Conservation (phyloP, 35 echinoderm and acorn worm genomes). For the Acanthaster planci region DNA sequence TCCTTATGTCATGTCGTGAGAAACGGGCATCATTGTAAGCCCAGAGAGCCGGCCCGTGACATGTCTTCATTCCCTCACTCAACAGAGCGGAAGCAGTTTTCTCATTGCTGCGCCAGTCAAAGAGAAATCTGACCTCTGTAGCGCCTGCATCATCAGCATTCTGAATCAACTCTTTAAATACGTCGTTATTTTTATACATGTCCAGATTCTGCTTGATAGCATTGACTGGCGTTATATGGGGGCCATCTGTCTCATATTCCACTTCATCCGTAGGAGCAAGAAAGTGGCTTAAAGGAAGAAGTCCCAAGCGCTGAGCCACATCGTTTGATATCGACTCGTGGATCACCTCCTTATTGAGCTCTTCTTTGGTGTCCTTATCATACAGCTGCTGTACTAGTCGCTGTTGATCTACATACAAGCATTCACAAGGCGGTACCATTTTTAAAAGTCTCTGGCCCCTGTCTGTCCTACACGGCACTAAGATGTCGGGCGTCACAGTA, state of each 20-base stretch:
- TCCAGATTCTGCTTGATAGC: constrained; percentile 15
- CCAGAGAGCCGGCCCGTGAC: constrained; percentile 74
- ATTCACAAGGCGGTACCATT: not conserved
- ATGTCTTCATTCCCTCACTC: constrained; percentile 34
- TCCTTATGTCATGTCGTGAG: constrained; percentile 64
- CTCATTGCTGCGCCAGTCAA: constrained; percentile 64
- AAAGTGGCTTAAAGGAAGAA: not conserved
- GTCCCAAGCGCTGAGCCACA: constrained; percentile 11
- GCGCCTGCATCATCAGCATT: constrained; percentile 86
- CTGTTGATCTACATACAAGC: constrained; percentile 33
- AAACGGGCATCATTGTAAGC: constrained; percentile 87
- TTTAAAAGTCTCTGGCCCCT: not conserved
- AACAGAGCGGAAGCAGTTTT: constrained; percentile 39
- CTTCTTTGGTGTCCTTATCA: not conserved
- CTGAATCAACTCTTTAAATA: constrained; percentile 76
- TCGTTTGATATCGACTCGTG: not conserved
- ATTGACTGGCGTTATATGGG: not conserved
- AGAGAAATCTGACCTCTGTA: constrained; percentile 62
- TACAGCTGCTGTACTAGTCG: not conserved
- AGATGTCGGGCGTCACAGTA: not conserved
- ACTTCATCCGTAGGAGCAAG: not conserved
- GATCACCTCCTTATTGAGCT: not conserved
- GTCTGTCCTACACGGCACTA: constrained; percentile 21
- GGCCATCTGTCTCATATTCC: not conserved
- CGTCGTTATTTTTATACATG: constrained; percentile 34